Percentiles rank a stretch among this genome's conserved stretches.
Conservation (phyloP, 1,140 invertebrate genomes). For the Melitaea cinxia region DNA sequence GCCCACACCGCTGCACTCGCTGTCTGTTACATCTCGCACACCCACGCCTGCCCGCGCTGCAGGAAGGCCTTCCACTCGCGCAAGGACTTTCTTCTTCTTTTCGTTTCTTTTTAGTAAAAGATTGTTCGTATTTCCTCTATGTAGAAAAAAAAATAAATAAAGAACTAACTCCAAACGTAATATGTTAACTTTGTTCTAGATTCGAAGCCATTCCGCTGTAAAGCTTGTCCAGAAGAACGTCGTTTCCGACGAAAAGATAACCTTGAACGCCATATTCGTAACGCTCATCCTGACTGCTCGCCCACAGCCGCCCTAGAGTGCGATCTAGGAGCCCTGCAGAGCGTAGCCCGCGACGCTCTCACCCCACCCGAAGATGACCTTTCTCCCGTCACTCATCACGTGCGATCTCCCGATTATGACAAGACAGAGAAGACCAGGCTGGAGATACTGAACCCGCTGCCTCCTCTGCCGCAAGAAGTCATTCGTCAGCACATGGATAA, state of each 20-base stretch:
- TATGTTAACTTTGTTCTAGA: constrained; percentile 61
- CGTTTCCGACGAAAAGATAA: constrained; percentile 85
- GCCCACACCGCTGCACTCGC: too few relatives aligned
- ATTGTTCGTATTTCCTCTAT: too few relatives aligned
- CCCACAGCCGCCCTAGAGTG: constrained; percentile 56
- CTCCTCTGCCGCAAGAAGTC: constrained; percentile 55
- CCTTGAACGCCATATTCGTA: constrained; percentile 84
- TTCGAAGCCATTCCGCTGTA: constrained; percentile 83
- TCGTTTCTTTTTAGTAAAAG: too few relatives aligned
- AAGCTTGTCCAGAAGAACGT: constrained; percentile 78
- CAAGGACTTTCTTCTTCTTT: too few relatives aligned
- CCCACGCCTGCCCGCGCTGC: too few relatives aligned
- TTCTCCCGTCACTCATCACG: constrained; percentile 26
- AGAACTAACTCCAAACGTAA: too few relatives aligned
- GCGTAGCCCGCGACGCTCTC: constrained; percentile 37
- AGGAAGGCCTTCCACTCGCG: too few relatives aligned
- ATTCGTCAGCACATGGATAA: constrained; percentile 62
- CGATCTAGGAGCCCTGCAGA: constrained; percentile 53
- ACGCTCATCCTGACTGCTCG: constrained; percentile 82
- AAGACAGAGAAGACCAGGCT: constrained; percentile 57
- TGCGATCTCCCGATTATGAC: constrained; percentile 32
- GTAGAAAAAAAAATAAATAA: too few relatives aligned
- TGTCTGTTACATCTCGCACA: too few relatives aligned
- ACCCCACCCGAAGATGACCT: constrained; percentile 30
- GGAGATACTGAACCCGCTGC: constrained; percentile 60